Evolutionary conservation across 2,888 invertebrate species (phyloP), one percentile per base, ranked within the genome.

Genomic region (Isoperla grammatica): DNA sequence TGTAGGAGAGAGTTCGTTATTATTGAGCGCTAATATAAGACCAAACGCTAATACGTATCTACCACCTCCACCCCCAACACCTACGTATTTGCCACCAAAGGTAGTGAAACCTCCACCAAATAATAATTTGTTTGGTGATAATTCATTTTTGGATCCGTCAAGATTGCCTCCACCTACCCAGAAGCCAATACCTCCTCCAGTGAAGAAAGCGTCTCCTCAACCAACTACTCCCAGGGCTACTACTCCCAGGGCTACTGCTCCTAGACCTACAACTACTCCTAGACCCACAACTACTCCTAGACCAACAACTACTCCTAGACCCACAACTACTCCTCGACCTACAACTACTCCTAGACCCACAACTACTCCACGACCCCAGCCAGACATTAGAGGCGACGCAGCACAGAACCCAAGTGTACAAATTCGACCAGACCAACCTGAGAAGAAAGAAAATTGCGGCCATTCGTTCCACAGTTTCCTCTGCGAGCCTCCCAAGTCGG

Each of bases 381-480:
- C 48, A 17, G 22, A 19, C 19, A 45, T 13, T 15, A 6, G 11
- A 17, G 37, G 37, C 12, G 53, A 37, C 17, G 37, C 19, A n/a
- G 53, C 53, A 17, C 53, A 53, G 12, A 39, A 37, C 12, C 53
- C 53, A 3, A 53, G 53, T 17, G 53, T 53, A 19, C 37, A 37
- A 2, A 9, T 17, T 15, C n/a, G 19, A 11, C 45, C 45, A 17
- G 19, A 19, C 11, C 2, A 20, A 45, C 6, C 42, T 22, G 17
- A 29, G 29, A 29, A 29, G 29, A 29, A 29, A 29, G 29, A 29
- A 29, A 29, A 29, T 29, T 61, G 61, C 19, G 17, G 35, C 1
- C 61, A 61, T 20, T 45, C 61, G 1, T 61, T 61, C 57, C 61
- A 61, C 45, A 23, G 53, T 17, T 61, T 57, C 46, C 57, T 53